Percentiles rank a stretch among this genome's conserved stretches.
These are phyloP conservation scores for Pachyseris speciosa DNA, from an alignment of 64 coral and sea anemone species.

Conservation along the genomic window DNA sequence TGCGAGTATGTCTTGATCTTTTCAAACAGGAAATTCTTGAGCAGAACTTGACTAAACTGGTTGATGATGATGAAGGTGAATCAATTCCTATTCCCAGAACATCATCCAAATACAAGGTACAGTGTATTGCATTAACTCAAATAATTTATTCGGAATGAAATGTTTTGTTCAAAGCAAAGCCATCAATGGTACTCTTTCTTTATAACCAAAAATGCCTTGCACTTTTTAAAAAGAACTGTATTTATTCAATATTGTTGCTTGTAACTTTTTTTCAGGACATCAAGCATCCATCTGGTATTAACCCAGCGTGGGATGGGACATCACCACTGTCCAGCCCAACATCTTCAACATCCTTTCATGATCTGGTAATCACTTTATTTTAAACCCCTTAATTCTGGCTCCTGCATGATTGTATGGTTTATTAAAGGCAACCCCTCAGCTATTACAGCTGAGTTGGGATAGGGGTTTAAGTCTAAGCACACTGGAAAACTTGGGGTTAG, in stretches of 20 bases:
- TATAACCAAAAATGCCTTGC: no score
- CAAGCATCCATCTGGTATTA: slow-evolving; percentile 27
- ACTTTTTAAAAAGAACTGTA: neutral
- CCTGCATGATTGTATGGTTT: no score
- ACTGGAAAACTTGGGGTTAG: no score
- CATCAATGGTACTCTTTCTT: no score
- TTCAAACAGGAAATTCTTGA: slow-evolving; percentile 67
- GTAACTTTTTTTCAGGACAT: slow-evolving; percentile 51
- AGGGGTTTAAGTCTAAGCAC: no score
- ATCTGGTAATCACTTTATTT: slow-evolving; percentile 59
- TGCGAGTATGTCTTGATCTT: neutral
- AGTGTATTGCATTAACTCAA: neutral
- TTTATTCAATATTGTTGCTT: neutral
- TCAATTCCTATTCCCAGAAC: neutral
- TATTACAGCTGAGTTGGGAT: no score
- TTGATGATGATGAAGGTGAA: slow-evolving; percentile 67
- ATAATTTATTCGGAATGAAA: no score
- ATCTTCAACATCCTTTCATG: slow-evolving; percentile 86
- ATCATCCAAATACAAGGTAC: slow-evolving; percentile 59
- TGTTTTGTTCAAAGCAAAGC: neutral
- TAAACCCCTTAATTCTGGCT: no score
- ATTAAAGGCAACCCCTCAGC: no score
- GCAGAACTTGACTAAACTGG: slow-evolving; percentile 52
- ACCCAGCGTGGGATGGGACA: slow-evolving; percentile 81
- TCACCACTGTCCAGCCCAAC: slow-evolving; percentile 93